Base-by-base conservation (phyloP, 2,888 invertebrate genomes). In the Drosophila parthenogenetica region DNA sequence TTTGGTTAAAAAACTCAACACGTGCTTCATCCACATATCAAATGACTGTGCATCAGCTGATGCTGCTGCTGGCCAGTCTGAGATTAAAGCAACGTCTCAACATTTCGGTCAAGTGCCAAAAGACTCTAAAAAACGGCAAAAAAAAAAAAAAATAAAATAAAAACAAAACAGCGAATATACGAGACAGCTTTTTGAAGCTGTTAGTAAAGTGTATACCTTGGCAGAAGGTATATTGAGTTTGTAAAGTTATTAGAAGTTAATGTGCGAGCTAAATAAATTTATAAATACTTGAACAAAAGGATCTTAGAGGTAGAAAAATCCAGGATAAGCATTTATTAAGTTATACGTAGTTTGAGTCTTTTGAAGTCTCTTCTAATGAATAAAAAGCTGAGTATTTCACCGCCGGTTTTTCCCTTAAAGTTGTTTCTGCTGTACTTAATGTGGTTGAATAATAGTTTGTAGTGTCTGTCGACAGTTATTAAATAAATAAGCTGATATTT, bases 401-500 rank as follows among this genome's bases (percentile, higher is more conserved):
- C 13, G 13, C 13, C 13, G 2, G 13, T 13, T 13, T 22, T 35
- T 13, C 13, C 35, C 55, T 22, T n/a, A n/a, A 17, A 42, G 62
- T 25, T 54, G 53, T 25, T 35, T 40, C 16, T 22, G 37, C 22
- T 42, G 58, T 35, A 49, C 50, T 65, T 71, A 79, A 72, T 67
- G 74, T 55, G 32, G 48, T 59, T 81, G 55, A 69, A 70, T 70
- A 75, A 85, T 75, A 75, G 79, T 69, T 82, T 69, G 81, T 69
- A 84, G 69, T 68, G 69, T 54, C 49, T 79, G 66, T 77, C 82
- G 80, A 77, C 77, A 65, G 55, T 81, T 74, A 74, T 81, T 77
- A 74, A 77, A 75, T 69, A 81, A 85, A 79, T 81, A 81, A 81
- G 72, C 86, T 48, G 61, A 49, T 76, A 75, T 80, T 80, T 73